These are phyloP conservation scores for Branchipolynoe longqiensis DNA, from an alignment of 2,888 invertebrate genomes.

Conservation along the genomic window DNA sequence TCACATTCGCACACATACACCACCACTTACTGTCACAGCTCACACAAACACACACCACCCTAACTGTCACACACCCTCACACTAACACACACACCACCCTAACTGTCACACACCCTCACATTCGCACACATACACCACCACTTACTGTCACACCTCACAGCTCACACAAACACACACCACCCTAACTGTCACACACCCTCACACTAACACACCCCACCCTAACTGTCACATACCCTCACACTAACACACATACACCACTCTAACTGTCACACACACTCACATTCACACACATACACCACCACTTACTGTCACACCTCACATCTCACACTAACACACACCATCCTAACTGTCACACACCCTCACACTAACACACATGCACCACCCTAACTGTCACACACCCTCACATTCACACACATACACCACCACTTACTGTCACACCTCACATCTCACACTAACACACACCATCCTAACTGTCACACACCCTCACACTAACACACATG, in stretches of 20 bases:
- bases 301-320: not conserved
- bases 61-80: not conserved
- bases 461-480: not conserved
- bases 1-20: not conserved
- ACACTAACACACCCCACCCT: not conserved
- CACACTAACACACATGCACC: not conserved
- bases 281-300: not conserved
- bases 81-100: not conserved
- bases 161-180: not conserved
- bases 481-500: not conserved
- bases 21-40: no score
- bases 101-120: conserved; percentile 9
- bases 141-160: no score
- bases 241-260: not conserved
- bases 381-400: conserved; percentile 22
- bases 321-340: not conserved
- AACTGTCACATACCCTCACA: not conserved
- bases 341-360: no score
- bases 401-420: conserved; percentile 7
- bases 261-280: conserved; percentile 44
- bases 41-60: not conserved
- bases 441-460: not conserved
- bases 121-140: not conserved
- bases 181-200: not conserved
- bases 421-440: not conserved